Evolutionary conservation across 2,113 vertebrate species (phyloP), one percentile per base, ranked within the genome.

Genomic region (Corythornis madagascariensis): DNA sequence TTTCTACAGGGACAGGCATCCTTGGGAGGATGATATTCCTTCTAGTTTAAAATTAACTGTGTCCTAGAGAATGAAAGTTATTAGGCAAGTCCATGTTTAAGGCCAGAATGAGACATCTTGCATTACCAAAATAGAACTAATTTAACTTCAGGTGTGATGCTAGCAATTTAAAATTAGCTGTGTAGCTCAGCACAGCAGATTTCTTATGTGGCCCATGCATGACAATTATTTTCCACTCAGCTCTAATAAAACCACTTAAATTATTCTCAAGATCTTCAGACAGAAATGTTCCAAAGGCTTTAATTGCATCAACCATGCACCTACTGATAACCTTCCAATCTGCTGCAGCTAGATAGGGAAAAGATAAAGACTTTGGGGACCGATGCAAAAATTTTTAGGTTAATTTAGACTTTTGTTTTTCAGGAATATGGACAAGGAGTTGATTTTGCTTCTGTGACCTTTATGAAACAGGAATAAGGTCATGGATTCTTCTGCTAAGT

Each of bases 1-100:
- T 50, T 96, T 86, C 82, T 89, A 55, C 69, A 83, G 61, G 88
- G 83, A 67, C n/a, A 40, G 7, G 7, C 94, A 83, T 85, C 88
- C 73, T 88, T 91, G 52, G 55, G 61, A 95, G 79, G 50, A 70
- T 53, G 38, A 57, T 92, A 19, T 21, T 74, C 38, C 7, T 26
- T 74, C 33, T 8, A 83, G 38, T 53, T 90, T 6, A 16, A 66
- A 86, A 53, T 67, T 18, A 26, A 28, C 38, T n/a, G 4, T 88
- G 35, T n/a, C n/a, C 40, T 48, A 16, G 19, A 33, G 88, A 94
- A 83, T 57, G 52, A 25, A 72, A 72, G 45, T 72, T 21, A 48
- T 75, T 52, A 13, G 22, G 43, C 40, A 84, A 83, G n/a, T 40
- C 10, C 6, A 0, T 65, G 8, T 76, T 75, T 89, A 33, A 59